A percentile compares a stretch with the other conserved stretches of the same genome.
phyloP scores from a whole-genome alignment of 2,113 vertebrate species.

The Glareola pratincola region DNA sequence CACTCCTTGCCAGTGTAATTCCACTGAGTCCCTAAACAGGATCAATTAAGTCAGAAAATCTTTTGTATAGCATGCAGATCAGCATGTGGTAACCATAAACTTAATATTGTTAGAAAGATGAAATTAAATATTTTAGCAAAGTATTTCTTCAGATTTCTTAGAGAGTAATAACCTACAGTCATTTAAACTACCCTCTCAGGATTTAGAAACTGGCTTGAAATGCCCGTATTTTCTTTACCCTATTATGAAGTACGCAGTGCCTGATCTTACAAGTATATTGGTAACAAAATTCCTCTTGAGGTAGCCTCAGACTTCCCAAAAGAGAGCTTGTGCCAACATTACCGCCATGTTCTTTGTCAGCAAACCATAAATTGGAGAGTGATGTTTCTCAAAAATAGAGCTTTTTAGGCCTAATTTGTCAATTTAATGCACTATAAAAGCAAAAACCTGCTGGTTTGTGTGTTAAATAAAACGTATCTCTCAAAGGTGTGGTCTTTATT shows the following conservation, averaged over 20 bases:
- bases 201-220: not conserved
- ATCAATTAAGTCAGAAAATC: not conserved
- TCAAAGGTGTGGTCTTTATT: not conserved
- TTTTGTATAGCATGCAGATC: not conserved
- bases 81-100: not conserved
- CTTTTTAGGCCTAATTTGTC: not conserved
- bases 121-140: not conserved
- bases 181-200: not conserved
- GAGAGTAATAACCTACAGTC: not conserved
- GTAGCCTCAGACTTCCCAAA: not conserved
- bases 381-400: not conserved
- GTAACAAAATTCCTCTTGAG: not conserved
- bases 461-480: not conserved
- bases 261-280: not conserved
- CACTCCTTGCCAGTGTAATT: not conserved
- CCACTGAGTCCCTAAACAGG: not conserved
- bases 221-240: not conserved
- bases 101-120: not conserved
- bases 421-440: not conserved
- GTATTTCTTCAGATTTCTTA: not conserved
- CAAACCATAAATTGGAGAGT: not conserved
- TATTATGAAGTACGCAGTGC: fast-evolving
- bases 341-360: not conserved
- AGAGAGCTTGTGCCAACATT: not conserved
- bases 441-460: not conserved